These are phyloP conservation scores for Glyptemys insculpta DNA, from an alignment of 2,797 vertebrate genomes.

Conservation along the genomic window DNA sequence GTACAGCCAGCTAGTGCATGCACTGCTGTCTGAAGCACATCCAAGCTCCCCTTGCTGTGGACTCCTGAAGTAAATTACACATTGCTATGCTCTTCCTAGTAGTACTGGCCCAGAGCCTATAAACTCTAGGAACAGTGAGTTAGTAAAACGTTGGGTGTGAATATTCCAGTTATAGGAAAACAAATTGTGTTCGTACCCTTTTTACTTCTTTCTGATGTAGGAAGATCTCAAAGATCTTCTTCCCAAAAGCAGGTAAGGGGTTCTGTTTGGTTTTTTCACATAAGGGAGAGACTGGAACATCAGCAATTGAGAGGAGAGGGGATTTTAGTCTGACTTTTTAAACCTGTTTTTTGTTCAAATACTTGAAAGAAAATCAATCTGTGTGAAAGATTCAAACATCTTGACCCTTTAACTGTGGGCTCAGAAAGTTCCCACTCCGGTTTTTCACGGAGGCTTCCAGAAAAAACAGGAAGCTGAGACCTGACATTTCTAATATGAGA, in stretches of 20 bases:
- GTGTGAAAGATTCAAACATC: not conserved
- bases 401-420: not conserved
- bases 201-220: not conserved
- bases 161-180: not conserved
- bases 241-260: not conserved
- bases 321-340: not conserved
- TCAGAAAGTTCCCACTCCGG: not conserved
- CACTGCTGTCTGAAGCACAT: not conserved
- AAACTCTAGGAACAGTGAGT: fast-evolving
- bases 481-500: not conserved
- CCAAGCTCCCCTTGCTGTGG: too few relatives aligned
- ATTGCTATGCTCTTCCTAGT: not conserved
- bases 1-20: not conserved
- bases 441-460: not conserved
- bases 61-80: fast-evolving
- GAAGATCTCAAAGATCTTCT: not conserved
- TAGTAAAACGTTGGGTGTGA: not conserved
- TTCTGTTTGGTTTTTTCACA: not conserved
- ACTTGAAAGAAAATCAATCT: not conserved
- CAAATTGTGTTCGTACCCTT: fast-evolving
- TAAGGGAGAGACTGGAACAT: not conserved
- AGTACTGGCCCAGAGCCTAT: fast-evolving
- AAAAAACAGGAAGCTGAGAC: not conserved
- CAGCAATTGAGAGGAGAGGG: not conserved
- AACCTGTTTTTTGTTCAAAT: not conserved